Base-by-base conservation (phyloP, 2,888 invertebrate species). In the Raillietiella orientalis region DNA sequence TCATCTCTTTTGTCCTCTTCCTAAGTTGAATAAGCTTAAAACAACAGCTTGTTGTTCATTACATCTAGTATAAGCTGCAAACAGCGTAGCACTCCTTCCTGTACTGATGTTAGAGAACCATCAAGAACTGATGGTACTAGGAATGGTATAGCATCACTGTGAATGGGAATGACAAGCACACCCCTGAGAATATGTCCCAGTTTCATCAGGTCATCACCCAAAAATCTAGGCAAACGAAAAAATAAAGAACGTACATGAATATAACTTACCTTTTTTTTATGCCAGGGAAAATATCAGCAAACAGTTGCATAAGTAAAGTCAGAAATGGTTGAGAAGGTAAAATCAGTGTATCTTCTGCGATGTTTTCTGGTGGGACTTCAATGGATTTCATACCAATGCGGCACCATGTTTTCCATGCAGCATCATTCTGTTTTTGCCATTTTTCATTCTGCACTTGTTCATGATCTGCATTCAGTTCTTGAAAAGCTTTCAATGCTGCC, bases 401-500 rank as follows among this genome's bases (percentile, higher is more conserved):
- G 21, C 69, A 50, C 82, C 82, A 84, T 21, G 46, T 43, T 33
- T 36, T 31, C 26, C 24, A 22, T 5, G 22, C 22, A 11, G n/a
- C 11, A 11, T n/a, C n/a, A n/a, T n/a, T n/a, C n/a, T n/a, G n/a
- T n/a, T n/a, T n/a, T n/a, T n/a, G n/a, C n/a, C n/a, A n/a, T n/a
- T n/a, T n/a, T n/a, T n/a, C n/a, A n/a, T n/a, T n/a, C n/a, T n/a
- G n/a, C n/a, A n/a, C n/a, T n/a, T n/a, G n/a, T n/a, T n/a, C n/a
- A n/a, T n/a, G n/a, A n/a, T n/a, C n/a, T n/a, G n/a, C n/a, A n/a
- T n/a, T n/a, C n/a, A n/a, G 74, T 47, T 93, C 90, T 52, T 93
- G 90, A 47, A 93, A 75, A 9, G 87, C 82, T 48, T 90, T 87
- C 5, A 96, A 50, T 0, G 90, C 87, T 3, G 90, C 82, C 36